Evolutionary conservation across 2,113 vertebrate genomes (phyloP), one percentile per base, ranked within the genome.

Genomic region (Butorides virescens): DNA sequence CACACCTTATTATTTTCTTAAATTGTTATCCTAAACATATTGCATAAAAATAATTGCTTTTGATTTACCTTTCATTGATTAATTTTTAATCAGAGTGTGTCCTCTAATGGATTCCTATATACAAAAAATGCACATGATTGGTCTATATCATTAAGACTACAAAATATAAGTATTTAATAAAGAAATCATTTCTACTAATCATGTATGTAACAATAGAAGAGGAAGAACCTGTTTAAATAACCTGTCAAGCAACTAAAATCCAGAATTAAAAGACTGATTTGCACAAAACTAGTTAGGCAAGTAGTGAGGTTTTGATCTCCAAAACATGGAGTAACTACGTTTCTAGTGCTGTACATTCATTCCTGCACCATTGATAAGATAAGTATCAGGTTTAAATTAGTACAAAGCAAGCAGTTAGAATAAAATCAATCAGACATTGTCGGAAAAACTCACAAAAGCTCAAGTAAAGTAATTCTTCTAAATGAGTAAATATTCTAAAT

Each of bases 61-160:
- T 96, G 97, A 98, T 98, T 98, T 98, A 98, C 98, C 98, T 98
- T 98, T 98, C 94, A 98, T 96, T 98, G 98, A 98, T 98, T 98
- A 98, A 98, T 98, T 98, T 98, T 98, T 98, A 98, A 98, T 96
- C 98, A 98, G 96, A 97, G 98, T 98, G 98, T 98, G 98, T 98
- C 98, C 98, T 98, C 98, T 98, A 98, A 98, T 94, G 98, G 98
- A 95, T 98, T 98, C 98, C 98, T 98, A 98, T 37, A 98, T 96
- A 98, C 96, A 98, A 98, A 98, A 98, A 98, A 98, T 97, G 98
- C 98, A 98, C 98, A 98, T 98, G 95, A 98, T 98, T 98, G 98
- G 98, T 98, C 98, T 98, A 37, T 96, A 98, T 98, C 88, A 97
- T 97, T 98, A 97, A 75, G 97, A 98, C 88, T 98, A 95, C 76